These are phyloP conservation scores for Pteronotus mesoamericanus DNA, from an alignment of 2,797 vertebrate species.

Conservation along the genomic window DNA sequence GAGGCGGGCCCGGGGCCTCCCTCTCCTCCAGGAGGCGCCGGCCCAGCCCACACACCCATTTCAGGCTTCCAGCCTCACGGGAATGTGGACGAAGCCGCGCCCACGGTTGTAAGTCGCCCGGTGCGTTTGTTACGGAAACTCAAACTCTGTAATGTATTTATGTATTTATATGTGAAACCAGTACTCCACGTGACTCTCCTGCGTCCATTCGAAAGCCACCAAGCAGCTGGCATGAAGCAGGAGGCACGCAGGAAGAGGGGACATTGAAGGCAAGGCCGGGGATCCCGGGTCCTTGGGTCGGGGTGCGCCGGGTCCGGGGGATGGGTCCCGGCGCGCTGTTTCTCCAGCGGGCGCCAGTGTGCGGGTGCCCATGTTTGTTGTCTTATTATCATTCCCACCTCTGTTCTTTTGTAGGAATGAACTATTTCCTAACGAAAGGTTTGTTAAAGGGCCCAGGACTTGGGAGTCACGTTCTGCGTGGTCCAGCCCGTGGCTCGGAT, in stretches of 20 bases:
- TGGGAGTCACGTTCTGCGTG: fast-evolving
- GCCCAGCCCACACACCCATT: not conserved
- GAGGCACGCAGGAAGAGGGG: fast-evolving
- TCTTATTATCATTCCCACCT: not conserved
- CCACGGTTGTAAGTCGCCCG: not conserved
- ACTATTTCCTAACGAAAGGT: not conserved
- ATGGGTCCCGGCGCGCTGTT: fast-evolving
- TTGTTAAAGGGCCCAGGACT: fast-evolving
- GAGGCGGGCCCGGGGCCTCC: fast-evolving
- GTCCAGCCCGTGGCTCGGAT: not conserved
- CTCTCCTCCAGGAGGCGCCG: not conserved
- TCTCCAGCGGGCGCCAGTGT: fast-evolving
- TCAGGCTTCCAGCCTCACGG: not conserved
- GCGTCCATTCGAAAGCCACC: fast-evolving
- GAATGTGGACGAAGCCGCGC: not conserved
- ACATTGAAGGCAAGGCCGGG: fast-evolving
- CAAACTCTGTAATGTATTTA: fast-evolving
- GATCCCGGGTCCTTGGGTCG: fast-evolving
- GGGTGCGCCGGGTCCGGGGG: fast-evolving
- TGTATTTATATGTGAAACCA: fast-evolving
- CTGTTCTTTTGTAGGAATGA: not conserved
- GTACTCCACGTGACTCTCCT: fast-evolving
- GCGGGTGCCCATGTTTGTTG: fast-evolving
- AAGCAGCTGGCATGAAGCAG: not conserved
- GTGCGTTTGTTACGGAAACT: not conserved